phyloP scores from a whole-genome alignment of 2,113 vertebrate genomes.

The Naja naja region DNA sequence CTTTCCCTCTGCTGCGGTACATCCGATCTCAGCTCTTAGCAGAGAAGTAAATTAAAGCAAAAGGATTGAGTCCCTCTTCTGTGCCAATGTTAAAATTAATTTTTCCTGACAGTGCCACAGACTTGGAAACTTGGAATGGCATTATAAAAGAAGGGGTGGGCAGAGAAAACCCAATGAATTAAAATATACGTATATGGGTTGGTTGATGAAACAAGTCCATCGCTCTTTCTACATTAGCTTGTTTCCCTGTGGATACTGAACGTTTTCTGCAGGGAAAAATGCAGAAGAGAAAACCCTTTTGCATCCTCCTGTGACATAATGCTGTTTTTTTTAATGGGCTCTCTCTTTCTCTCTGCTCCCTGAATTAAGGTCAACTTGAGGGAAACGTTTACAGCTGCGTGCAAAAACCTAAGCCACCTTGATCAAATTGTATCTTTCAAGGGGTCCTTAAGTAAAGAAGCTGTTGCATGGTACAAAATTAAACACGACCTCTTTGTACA shows the following conservation, averaged over 20 bases:
- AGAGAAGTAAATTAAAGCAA: conserved; percentile 71
- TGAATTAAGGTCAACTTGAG: background rate
- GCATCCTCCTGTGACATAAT: conserved; percentile 46
- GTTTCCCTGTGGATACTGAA: conserved; percentile 55
- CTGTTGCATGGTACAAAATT: background rate
- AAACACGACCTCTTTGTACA: background rate
- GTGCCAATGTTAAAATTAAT: conserved; percentile 70
- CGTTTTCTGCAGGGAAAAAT: conserved; percentile 52
- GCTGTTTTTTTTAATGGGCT: background rate
- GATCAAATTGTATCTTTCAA: background rate
- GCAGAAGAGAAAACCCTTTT: conserved; percentile 36
- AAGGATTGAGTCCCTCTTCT: conserved; percentile 57
- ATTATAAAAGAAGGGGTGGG: conserved; percentile 48
- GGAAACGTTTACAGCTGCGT: background rate
- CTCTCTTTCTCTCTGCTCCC: background rate
- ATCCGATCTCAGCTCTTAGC: conserved; percentile 64
- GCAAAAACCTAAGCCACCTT: background rate
- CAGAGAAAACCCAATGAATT: conserved; percentile 37
- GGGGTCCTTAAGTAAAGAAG: background rate
- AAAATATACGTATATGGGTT: conserved; percentile 66
- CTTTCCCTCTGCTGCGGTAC: conserved; percentile 53
- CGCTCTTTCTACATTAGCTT: conserved; percentile 54
- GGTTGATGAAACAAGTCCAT: conserved; percentile 59
- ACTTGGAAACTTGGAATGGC: conserved; percentile 61
- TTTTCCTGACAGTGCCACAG: conserved; percentile 67